These are phyloP conservation scores for Bungarus multicinctus DNA, from an alignment of 2,113 vertebrate genomes.

Conservation along the genomic window DNA sequence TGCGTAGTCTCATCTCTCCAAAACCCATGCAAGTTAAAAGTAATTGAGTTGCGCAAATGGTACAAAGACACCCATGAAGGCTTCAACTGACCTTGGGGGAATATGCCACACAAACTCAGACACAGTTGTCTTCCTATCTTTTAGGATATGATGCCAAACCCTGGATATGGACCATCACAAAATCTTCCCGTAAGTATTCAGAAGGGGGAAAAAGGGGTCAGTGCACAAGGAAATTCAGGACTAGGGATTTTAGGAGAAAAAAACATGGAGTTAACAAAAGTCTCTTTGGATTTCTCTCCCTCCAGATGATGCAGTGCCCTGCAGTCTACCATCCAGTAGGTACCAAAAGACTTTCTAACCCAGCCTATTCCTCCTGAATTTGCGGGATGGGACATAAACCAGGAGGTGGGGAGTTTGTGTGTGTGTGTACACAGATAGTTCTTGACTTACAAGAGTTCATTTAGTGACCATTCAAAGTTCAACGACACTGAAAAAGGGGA, in stretches of 20 bases:
- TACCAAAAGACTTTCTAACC: neutral
- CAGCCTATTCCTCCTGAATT: too few species aligned
- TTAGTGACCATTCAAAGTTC: neutral
- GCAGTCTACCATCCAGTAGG: conserved; percentile 79
- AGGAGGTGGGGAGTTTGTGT: neutral
- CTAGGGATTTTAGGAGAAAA: too few species aligned
- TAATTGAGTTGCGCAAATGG: neutral
- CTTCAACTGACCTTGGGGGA: neutral
- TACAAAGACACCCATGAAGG: neutral
- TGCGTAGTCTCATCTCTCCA: neutral
- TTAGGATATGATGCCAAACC: neutral
- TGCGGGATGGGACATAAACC: too few species aligned
- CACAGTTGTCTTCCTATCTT: neutral
- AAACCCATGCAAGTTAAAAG: neutral
- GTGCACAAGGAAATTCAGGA: neutral
- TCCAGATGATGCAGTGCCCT: conserved; percentile 71
- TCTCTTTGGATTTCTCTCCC: neutral
- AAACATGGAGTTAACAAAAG: neutral
- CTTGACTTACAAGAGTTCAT: neutral
- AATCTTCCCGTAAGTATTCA: neutral
- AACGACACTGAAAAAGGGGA: too few species aligned
- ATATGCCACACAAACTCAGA: neutral
- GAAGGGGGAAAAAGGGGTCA: neutral
- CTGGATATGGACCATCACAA: neutral
- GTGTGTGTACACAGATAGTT: neutral